Evolutionary conservation across 2,797 vertebrate species (phyloP).

Genomic region (Myiothlypis chrysogaster): DNA sequence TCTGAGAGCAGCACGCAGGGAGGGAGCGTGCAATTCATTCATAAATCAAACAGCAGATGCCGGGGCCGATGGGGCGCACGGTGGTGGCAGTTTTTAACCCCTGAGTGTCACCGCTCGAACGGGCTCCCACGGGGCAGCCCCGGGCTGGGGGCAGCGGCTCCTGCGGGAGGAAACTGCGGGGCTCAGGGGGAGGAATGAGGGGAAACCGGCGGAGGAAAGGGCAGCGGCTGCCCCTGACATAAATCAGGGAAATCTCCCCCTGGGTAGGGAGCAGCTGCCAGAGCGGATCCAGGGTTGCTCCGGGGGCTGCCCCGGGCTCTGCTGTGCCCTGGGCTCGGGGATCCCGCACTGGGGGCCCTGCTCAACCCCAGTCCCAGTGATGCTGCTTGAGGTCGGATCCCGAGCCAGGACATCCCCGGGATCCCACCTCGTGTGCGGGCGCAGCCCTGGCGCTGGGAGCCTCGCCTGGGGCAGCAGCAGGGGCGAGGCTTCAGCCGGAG

Average conservation of each 20-base stretch:
- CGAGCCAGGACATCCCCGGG: fast-evolving
- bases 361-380: neutral
- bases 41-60: slow-evolving; percentile 62
- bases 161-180: neutral
- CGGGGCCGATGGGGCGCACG: neutral
- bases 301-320: neutral
- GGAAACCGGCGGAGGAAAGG: neutral
- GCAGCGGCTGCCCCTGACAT: neutral
- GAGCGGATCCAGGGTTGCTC: neutral
- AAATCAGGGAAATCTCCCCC: neutral
- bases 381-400: neutral
- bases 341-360: neutral
- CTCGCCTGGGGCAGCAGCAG: neutral
- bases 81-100: slow-evolving; percentile 45
- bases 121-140: neutral
- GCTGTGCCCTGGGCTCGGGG: neutral
- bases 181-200: neutral
- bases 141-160: neutral
- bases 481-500: neutral
- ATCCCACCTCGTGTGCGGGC: fast-evolving
- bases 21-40: slow-evolving; percentile 61
- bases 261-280: neutral
- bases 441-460: fast-evolving
- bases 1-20: slow-evolving; percentile 50
- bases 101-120: neutral